phyloP scores from a whole-genome alignment of 2,888 invertebrate genomes.

The Caenorhabditis becei region DNA sequence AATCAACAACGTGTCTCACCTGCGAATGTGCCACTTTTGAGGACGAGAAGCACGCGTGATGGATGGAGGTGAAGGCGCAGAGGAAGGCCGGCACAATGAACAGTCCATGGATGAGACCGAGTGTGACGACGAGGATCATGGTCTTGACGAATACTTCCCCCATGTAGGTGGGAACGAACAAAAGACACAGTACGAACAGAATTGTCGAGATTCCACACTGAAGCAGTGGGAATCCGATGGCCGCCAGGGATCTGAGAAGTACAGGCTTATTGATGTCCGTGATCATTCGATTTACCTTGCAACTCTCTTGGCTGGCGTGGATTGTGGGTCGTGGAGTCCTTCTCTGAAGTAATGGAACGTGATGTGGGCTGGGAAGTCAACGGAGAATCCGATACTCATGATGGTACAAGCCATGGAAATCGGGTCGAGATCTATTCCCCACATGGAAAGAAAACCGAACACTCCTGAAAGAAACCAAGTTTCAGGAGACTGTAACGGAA shows the following conservation, averaged over 20 bases:
- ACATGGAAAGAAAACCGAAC: slow-evolving; percentile 76
- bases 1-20: slow-evolving; percentile 30
- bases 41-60: slow-evolving; percentile 48
- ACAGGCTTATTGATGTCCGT: too few relatives aligned
- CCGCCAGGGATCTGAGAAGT: slow-evolving; percentile 71
- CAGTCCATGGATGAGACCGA: slow-evolving; percentile 78
- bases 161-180: slow-evolving; percentile 78
- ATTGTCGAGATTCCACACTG: slow-evolving; percentile 79
- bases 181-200: slow-evolving; percentile 75
- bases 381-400: slow-evolving; percentile 78
- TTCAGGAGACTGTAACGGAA: slow-evolving; percentile 10
- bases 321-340: slow-evolving; percentile 70
- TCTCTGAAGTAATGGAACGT: slow-evolving; percentile 79
- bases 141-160: slow-evolving; percentile 80
- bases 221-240: slow-evolving; percentile 78
- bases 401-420: slow-evolving; percentile 78
- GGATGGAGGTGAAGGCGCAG: slow-evolving; percentile 75
- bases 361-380: slow-evolving; percentile 80
- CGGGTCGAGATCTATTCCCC: slow-evolving; percentile 79
- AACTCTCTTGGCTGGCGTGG: slow-evolving; percentile 66
- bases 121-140: slow-evolving; percentile 78
- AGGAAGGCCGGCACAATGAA: slow-evolving; percentile 77
- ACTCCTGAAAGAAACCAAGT: slow-evolving; percentile 64
- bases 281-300: slow-evolving; percentile 56
- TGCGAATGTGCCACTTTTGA: slow-evolving; percentile 57